Evolutionary conservation across 2,888 invertebrate genomes (phyloP), one percentile per base, ranked within the genome.

Genomic region (Branchellion lobata): DNA sequence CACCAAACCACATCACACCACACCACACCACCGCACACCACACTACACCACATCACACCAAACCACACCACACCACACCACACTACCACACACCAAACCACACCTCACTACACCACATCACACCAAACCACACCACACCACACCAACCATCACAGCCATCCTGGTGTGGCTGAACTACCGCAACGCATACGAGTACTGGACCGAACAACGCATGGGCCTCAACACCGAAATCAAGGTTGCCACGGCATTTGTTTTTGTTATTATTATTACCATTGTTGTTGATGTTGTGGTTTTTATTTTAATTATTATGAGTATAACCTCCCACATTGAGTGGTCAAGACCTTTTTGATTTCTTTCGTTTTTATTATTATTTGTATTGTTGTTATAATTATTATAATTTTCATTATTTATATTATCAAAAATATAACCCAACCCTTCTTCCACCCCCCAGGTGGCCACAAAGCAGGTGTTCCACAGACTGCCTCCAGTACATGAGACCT

Each of bases 101-200:
- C 5, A 5, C 14, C 8, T 68, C 24, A n/a, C n/a, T n/a, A n/a
- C 40, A 40, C 40, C 40, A 40, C 40, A 5, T 8, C 40, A 40
- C 40, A 40, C 5, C 40, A 5, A n/a, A 40, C 40, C 40, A 40
- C 40, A 40, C 40, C n/a, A 57, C 61, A 8, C 8, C 21, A 18
- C 5, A 5, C 14, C 8, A 5, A 8, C 3, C 21, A 3, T 3
- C 21, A 21, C 80, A 87, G 88, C 87, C 81, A 96, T 99, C 83
- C 90, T 99, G 29, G 95, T 99, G 72, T 99, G 99, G 98, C 90
- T 99, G 82, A 98, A 99, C 89, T 99, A 99, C 87, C 97, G 97
- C 89, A 98, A 97, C 88, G 97, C 98, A 0, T 98, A 98, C 86
- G 97, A 99, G 87, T 98, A 97, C 88, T 99, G 98, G 98, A 95